Evolutionary conservation across 2,888 invertebrate species (phyloP), one percentile per base, ranked within the genome.

Genomic region (Drosophila greeni): DNA sequence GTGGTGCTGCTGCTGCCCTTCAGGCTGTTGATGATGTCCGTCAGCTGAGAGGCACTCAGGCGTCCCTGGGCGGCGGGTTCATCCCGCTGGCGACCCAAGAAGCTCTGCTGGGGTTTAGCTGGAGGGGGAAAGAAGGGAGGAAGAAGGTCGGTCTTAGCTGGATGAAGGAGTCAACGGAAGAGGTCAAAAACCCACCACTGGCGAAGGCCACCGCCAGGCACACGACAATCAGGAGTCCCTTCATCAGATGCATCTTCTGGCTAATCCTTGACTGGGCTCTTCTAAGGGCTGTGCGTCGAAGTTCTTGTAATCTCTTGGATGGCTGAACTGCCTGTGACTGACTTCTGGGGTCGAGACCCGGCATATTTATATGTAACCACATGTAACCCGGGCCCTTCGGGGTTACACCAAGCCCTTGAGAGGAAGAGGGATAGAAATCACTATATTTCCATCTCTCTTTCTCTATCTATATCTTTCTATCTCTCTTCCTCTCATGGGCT

Each of bases 331-430:
- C 66, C 68, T 70, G 61, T 73, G 59, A 84, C 83, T 84, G 83
- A 83, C 73, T 79, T 70, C 68, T 70, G 71, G 66, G 62, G 69
- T 36, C 54, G 2, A 29, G 24, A 34, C 36, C 48, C 54, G 69
- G 68, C 74, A 82, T 82, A 82, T 82, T 82, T 82, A 84, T 82
- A 82, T 55, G 73, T 56, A 66, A 42, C 36, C 49, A 37, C 47
- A 70, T 70, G 66, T 31, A 6, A 29, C 12, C 18, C 29, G 4
- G 14, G 39, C 33, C 55, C 49, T 45, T 8, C 12, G 18, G 29
- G 37, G 51, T 53, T 59, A 24, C 45, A 49, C 16, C 42, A 20
- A 48, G 12, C 71, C 60, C 6, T 1, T 6, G 6, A 12, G 7
- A 4, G 40, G 6, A 14, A 1, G 2, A 9, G 2, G 1, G 26